These are phyloP conservation scores for Crax fasciolata DNA, from an alignment of 2,797 vertebrate species.

Conservation along the genomic window DNA sequence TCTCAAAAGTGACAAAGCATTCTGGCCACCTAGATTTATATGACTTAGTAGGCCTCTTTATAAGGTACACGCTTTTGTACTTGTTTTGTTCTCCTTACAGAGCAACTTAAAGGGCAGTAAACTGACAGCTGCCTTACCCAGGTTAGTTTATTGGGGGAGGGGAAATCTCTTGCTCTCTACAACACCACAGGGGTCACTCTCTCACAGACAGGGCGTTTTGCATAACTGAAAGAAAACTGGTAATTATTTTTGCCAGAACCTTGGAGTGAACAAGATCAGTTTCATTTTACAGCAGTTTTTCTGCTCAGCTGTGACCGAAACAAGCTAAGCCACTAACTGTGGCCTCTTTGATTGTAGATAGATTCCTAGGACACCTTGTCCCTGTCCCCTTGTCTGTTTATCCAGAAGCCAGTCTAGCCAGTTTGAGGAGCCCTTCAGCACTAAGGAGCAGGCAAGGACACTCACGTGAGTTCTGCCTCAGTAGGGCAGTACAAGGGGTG, in stretches of 20 bases:
- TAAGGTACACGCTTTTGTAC: background rate
- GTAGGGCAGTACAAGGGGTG: background rate
- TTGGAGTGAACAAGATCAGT: background rate
- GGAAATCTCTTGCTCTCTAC: background rate
- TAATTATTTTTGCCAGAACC: background rate
- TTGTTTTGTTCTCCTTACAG: background rate
- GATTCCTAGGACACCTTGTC: background rate
- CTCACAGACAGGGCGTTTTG: background rate
- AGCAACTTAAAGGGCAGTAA: constrained; percentile 10
- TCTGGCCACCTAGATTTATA: constrained; percentile 21
- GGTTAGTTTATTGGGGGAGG: background rate
- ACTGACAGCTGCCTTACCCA: background rate
- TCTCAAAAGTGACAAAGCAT: background rate
- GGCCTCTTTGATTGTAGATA: background rate
- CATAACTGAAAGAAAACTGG: background rate
- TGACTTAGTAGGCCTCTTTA: background rate
- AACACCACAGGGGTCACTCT: background rate
- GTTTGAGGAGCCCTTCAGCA: constrained; percentile 7
- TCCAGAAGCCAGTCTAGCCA: constrained; percentile 47
- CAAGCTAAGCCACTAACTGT: background rate
- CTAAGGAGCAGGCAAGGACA: accelerated
- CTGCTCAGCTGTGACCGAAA: background rate
- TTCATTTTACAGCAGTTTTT: background rate
- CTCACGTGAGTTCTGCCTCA: background rate
- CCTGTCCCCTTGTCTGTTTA: constrained; percentile 38